Evolutionary conservation across 2,888 invertebrate species (phyloP).

Genomic region (Cloeon dipterum): DNA sequence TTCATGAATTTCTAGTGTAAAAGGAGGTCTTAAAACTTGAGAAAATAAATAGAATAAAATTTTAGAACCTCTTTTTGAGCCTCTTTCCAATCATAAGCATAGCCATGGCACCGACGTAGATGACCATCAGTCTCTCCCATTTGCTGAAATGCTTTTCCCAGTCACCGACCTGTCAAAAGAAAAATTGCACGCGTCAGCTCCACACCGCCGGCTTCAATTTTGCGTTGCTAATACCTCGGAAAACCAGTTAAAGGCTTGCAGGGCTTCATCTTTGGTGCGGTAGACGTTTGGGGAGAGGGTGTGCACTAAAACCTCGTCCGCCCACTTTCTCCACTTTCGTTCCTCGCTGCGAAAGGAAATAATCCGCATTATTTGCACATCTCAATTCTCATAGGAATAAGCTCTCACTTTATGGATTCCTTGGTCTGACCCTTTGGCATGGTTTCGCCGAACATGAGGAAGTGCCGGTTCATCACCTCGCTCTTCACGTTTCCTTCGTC

Average conservation of each 20-base stretch:
- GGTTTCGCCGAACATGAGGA: constrained; percentile 51
- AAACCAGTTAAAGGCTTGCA: constrained; percentile 88
- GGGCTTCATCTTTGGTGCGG: constrained; percentile 56
- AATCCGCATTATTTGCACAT: not conserved
- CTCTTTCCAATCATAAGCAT: constrained; percentile 86
- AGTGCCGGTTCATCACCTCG: constrained; percentile 74
- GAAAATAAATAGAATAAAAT: not conserved
- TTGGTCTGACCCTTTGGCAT: constrained; percentile 18
- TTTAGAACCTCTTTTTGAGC: constrained; percentile 46
- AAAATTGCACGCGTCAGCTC: not conserved
- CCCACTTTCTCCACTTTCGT: constrained; percentile 90
- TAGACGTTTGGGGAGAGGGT: constrained; percentile 93
- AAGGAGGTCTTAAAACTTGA: no score
- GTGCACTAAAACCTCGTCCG: constrained; percentile 75
- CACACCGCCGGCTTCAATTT: no score
- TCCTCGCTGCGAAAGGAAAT: constrained; percentile 53
- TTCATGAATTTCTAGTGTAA: no score
- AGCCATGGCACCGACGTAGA: constrained; percentile 77
- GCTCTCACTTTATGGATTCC: constrained; percentile 15
- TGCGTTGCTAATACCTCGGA: constrained; percentile 43
- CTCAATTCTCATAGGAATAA: no score
- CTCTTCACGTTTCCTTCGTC: constrained; percentile 38
- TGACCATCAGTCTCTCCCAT: constrained; percentile 67
- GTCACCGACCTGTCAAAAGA: constrained; percentile 38
- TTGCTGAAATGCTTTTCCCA: constrained; percentile 75